phyloP scores from a whole-genome alignment of 2,797 vertebrate genomes.

The Gastrophryne carolinensis region DNA sequence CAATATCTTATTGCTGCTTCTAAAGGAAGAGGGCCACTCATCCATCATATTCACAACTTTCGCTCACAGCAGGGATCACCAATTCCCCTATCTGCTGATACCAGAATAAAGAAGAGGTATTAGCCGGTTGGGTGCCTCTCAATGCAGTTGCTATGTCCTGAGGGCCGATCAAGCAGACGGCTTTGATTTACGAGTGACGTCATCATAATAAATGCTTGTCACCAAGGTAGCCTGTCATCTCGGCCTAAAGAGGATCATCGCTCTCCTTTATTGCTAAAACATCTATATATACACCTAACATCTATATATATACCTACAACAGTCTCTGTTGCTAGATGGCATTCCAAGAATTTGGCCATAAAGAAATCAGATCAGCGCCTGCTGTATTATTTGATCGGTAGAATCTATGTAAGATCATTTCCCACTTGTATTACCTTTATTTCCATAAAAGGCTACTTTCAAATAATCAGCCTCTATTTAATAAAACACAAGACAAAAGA shows the following conservation, averaged over 20 bases:
- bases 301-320: too few relatives aligned
- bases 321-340: too few relatives aligned
- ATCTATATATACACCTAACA: too few relatives aligned
- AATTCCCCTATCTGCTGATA: constrained; percentile 45
- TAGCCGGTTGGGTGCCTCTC: constrained; percentile 37
- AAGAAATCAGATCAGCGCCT: too few relatives aligned
- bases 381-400: too few relatives aligned
- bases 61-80: constrained; percentile 31
- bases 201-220: constrained; percentile 14
- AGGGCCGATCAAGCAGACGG: constrained; percentile 11
- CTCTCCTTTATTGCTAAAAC: neutral
- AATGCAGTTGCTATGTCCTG: constrained; percentile 18
- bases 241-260: neutral
- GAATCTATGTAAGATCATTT: too few relatives aligned
- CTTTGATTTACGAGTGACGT: constrained; percentile 19
- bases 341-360: too few relatives aligned
- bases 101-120: constrained; percentile 33
- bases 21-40: constrained; percentile 4
- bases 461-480: too few relatives aligned
- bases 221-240: constrained; percentile 11
- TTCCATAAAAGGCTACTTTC: too few relatives aligned
- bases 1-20: constrained; percentile 24
- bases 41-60: constrained; percentile 40
- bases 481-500: too few relatives aligned
- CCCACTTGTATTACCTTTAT: too few relatives aligned